A percentile compares a stretch with the other conserved stretches of the same genome.
Conservation (phyloP, 2,888 invertebrate species). For the Galerucella pusilla region DNA sequence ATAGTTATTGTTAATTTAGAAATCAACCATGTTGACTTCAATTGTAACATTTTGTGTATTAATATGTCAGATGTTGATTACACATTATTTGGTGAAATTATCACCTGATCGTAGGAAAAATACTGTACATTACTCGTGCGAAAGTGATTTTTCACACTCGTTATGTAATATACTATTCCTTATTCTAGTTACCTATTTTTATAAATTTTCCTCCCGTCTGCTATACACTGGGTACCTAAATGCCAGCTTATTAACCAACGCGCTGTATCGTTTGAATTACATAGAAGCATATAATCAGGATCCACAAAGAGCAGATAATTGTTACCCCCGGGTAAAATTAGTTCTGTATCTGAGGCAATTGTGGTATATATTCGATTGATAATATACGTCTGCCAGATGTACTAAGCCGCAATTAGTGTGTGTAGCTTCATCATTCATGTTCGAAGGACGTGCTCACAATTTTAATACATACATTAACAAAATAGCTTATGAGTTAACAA, state of each 20-base stretch:
- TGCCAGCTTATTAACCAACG: conserved; percentile 3
- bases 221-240: not conserved
- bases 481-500: not conserved
- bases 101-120: too few relatives aligned
- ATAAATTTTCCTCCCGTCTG: too few relatives aligned
- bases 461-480: not conserved
- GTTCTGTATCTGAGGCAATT: conserved; percentile 5
- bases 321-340: conserved; percentile 1
- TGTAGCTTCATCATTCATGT: not conserved
- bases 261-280: conserved; percentile 4
- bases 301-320: conserved; percentile 8
- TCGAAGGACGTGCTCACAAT: not conserved
- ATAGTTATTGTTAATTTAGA: too few relatives aligned
- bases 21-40: too few relatives aligned
- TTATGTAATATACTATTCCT: too few relatives aligned
- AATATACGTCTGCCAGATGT: conserved; percentile 4
- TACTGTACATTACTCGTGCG: too few relatives aligned
- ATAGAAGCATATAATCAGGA: not conserved
- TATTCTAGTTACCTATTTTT: too few relatives aligned
- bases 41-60: too few relatives aligned
- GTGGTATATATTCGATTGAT: not conserved
- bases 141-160: too few relatives aligned
- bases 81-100: too few relatives aligned
- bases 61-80: too few relatives aligned
- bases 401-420: conserved; percentile 4